A percentile compares a stretch with the other conserved stretches of the same genome.
Conservation (phyloP, 1,140 invertebrate species). For the Phymastichus coffea region DNA sequence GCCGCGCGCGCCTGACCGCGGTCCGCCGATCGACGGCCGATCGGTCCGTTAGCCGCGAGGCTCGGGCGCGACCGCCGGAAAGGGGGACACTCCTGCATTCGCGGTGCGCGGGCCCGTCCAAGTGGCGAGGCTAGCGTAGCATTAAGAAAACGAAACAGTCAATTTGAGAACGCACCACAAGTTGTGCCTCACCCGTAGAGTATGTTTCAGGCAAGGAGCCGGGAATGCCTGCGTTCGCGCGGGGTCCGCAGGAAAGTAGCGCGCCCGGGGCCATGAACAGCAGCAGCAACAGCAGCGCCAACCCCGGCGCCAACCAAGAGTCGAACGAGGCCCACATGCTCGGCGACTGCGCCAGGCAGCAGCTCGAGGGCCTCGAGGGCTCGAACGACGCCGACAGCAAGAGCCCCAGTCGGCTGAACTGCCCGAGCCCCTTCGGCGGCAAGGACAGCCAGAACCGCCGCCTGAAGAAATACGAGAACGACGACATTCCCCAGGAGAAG, state of each 20-base stretch:
- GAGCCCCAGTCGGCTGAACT: conserved; percentile 72
- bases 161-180: conserved; percentile 38
- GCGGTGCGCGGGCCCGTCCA: conserved; percentile 29
- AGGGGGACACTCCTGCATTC: conserved; percentile 34
- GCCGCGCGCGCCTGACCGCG: too few species aligned
- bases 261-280: conserved; percentile 17
- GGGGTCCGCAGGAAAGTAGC: conserved; percentile 66
- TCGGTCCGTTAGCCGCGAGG: conserved; percentile 52
- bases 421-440: conserved; percentile 69
- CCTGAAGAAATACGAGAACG: conserved; percentile 84
- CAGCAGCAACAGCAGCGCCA: neutral
- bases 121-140: neutral
- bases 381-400: conserved; percentile 65
- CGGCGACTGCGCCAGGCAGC: conserved; percentile 62
- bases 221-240: conserved; percentile 72
- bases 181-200: conserved; percentile 58
- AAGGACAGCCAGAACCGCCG: conserved; percentile 69
- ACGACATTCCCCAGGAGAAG: conserved; percentile 95
- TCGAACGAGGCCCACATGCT: conserved; percentile 92
- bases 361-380: conserved; percentile 43
- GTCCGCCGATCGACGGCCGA: conserved; percentile 51
- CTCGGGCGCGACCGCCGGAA: conserved; percentile 30
- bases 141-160: conserved; percentile 14
- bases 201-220: conserved; percentile 77
- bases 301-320: conserved; percentile 58